These are phyloP conservation scores for Virgularia gustaviana DNA, from an alignment of 92 coral and sea anemone species.

Conservation along the genomic window DNA sequence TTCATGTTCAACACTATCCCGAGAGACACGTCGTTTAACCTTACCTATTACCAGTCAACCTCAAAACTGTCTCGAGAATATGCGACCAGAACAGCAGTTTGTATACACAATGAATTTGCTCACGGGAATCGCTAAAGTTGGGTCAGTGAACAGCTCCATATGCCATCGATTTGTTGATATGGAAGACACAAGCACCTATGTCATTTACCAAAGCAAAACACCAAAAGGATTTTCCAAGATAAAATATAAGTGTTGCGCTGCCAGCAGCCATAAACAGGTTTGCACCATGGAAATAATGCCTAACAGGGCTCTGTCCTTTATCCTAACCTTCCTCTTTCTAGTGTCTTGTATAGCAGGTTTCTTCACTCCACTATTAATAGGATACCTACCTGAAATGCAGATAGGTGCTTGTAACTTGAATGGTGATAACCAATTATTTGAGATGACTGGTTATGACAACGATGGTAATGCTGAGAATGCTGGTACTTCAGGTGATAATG, in stretches of 20 bases:
- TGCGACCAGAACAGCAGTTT: background rate
- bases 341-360: constrained; percentile 12
- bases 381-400: constrained; percentile 1
- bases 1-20: constrained; percentile 16
- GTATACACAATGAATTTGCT: background rate
- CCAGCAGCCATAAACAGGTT: background rate
- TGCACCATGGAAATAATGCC: constrained; percentile 8
- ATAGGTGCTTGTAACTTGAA: too few species aligned
- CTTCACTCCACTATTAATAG: constrained; percentile 15
- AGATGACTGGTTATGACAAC: background rate
- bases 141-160: constrained; percentile 2
- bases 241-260: constrained; percentile 17
- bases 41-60: background rate
- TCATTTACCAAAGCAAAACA: constrained; percentile 6
- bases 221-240: constrained; percentile 7
- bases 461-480: background rate
- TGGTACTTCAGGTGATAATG: background rate
- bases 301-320: constrained; percentile 15
- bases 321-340: background rate
- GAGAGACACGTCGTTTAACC: background rate
- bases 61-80: background rate
- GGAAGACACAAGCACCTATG: background rate
- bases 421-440: background rate
- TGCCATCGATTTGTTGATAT: constrained; percentile 20
- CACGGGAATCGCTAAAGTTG: background rate